These are phyloP conservation scores for Cyaniris semiargus DNA, from an alignment of 2,888 invertebrate genomes.

Conservation along the genomic window DNA sequence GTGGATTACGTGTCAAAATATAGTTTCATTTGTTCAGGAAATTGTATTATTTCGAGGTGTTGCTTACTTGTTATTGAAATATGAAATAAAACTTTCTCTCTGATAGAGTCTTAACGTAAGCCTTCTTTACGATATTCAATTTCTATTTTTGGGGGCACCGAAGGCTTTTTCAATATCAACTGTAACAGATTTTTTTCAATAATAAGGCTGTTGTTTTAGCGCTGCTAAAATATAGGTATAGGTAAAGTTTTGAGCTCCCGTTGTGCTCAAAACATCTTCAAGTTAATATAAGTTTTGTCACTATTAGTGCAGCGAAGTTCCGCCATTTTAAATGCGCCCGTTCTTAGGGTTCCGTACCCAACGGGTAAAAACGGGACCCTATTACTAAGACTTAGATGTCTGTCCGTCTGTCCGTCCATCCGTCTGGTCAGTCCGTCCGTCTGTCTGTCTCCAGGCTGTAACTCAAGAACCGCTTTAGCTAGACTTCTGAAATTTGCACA, in stretches of 20 bases:
- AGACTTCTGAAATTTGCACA: too few relatives aligned
- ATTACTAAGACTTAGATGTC: too few relatives aligned
- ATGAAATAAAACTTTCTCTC: conserved; percentile 27
- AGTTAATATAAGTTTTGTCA: conserved; percentile 1
- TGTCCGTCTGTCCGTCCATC: too few relatives aligned
- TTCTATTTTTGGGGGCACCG: conserved; percentile 15
- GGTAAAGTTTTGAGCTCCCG: not conserved
- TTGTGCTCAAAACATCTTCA: not conserved
- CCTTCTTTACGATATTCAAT: conserved; percentile 29
- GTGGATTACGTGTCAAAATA: not conserved
- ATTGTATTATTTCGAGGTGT: conserved; percentile 20
- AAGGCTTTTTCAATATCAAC: conserved; percentile 9
- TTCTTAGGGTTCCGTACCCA: too few relatives aligned
- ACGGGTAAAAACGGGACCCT: too few relatives aligned
- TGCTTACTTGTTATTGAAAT: conserved; percentile 28
- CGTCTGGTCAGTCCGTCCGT: too few relatives aligned
- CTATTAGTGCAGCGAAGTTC: not conserved
- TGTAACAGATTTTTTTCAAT: not conserved
- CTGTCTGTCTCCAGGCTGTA: too few relatives aligned
- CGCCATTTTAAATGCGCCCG: not conserved
- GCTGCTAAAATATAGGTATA: not conserved
- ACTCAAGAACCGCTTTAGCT: too few relatives aligned
- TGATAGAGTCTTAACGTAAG: conserved; percentile 27
- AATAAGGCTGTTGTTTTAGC: not conserved
- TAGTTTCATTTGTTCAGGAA: conserved; percentile 18